Evolutionary conservation across 2,113 vertebrate species (phyloP).

Genomic region (Xyrauchen texanus): DNA sequence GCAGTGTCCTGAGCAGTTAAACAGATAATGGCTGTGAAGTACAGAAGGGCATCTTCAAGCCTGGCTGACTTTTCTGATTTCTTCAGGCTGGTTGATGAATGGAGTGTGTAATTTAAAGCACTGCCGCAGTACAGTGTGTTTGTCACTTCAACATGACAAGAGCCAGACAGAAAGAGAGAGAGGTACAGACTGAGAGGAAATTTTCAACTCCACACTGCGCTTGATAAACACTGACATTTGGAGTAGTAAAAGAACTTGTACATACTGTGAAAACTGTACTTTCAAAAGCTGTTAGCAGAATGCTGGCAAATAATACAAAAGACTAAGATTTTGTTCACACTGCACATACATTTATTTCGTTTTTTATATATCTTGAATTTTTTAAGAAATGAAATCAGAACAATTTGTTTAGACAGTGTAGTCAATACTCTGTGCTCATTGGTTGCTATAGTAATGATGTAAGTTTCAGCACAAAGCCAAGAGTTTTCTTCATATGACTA

Average conservation of each 20-base stretch:
- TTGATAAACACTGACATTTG: not conserved
- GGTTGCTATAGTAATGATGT: no score
- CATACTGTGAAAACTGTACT: no score
- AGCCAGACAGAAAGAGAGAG: no score
- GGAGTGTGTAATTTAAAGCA: conserved; percentile 13
- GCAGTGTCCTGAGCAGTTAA: not conserved
- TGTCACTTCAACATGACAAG: conserved; percentile 15
- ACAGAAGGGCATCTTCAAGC: conserved; percentile 45
- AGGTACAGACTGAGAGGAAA: not conserved
- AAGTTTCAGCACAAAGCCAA: no score
- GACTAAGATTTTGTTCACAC: not conserved
- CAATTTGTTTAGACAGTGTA: no score
- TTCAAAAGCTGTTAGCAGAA: not conserved
- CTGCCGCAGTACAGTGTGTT: not conserved
- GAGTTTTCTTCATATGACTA: no score
- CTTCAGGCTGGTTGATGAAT: conserved; percentile 9
- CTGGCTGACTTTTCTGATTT: conserved; percentile 46
- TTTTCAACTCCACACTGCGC: not conserved
- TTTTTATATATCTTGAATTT: no score
- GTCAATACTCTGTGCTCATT: no score
- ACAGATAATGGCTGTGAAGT: conserved; percentile 15
- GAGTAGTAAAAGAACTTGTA: not conserved
- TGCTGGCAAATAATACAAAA: no score
- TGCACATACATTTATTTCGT: not conserved
- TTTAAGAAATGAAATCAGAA: no score